Base-by-base conservation (phyloP, 1,140 invertebrate genomes). In the Kradibia gibbosae region DNA sequence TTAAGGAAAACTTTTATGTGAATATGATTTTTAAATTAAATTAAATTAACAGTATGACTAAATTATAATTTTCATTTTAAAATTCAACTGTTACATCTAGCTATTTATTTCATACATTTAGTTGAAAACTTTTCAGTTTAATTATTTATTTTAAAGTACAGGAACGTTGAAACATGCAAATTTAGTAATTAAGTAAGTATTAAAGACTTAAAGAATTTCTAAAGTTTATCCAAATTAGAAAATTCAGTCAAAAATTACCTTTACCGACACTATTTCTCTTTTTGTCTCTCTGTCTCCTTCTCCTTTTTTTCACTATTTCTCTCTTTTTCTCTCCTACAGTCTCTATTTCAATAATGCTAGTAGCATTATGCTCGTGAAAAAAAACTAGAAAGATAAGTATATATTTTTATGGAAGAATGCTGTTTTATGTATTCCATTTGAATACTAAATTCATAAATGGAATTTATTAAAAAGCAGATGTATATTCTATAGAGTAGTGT, bases 401-500 rank as follows among this genome's bases (percentile, higher is more conserved):
- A 39, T 25, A 39, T 4, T 15, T 17, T 67, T 67, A 67, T 67
- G 60, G 60, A 1, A 20, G 13, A 65, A 65, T 36, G 34, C 34
- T 39, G 62, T 67, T 67, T 67, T 67, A 67, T 39, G 15, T 39
- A 39, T 67, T 67, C 39, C 36, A 67, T 67, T 67, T 39, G 36
- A 67, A 67, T 67, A 67, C 20, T 39, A 67, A 39, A 67, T 67
- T 67, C 34, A 67, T 39, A 25, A 67, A 67, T 67, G 34, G 36
- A 67, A 67, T 67, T 39, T 67, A 67, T 67, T 67, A 67, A 67
- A 67, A 67, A 39, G 17, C 34, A 67, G 62, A 67, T 67, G 62
- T 67, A 67, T 39, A 67, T 67, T 67, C 34, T 67, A 67, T 67
- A 67, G 34, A 67, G 34, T 39, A 67, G 5, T n/a, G n/a, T 31